Base-by-base conservation (phyloP, 2,888 invertebrate species). In the Nomada lathburiana region DNA sequence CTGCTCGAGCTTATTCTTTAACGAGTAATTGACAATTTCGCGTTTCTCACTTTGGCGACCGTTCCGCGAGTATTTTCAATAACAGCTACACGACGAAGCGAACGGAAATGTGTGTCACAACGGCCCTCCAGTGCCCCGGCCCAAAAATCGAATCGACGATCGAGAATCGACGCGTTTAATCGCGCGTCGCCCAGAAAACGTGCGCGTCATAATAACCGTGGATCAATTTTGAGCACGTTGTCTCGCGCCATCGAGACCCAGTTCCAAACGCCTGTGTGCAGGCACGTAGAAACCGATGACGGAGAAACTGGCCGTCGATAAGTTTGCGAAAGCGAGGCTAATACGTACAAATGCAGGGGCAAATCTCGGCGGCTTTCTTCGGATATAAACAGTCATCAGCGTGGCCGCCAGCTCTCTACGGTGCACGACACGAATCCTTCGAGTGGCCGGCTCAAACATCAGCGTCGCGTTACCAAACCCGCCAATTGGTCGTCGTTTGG, bases 311-410 rank as follows among this genome's bases (percentile, higher is more conserved):
- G 53, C 59, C 60, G 52, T 69, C 82, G 80, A 78, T 79, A 76
- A 87, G 83, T 90, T 90, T 90, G 92, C 92, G 92, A 92, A 92
- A 92, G 92, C 90, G 91, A 89, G 85, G 85, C 89, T 89, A 91
- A 92, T 89, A 84, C 86, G 85, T 81, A 84, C 83, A 85, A 89
- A 87, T 42, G 29, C 57, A 79, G 85, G 83, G 80, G 80, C 76
- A 84, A 81, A 84, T 85, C 83, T 75, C 76, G 69, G 59, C 62
- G 73, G 89, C 88, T 88, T 89, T 88, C 89, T 70, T 89, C 78
- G 69, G 36, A 57, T 52, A 73, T 64, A 57, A 65, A 77, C 76
- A 63, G 77, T 64, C 70, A 62, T 69, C 72, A 29, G 26, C 23
- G 23, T 13, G 23, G 42, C 47, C 57, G n/a, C 11, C 59, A 20